Conservation (phyloP, 2,797 vertebrate genomes). For the Diplodus sargus region DNA sequence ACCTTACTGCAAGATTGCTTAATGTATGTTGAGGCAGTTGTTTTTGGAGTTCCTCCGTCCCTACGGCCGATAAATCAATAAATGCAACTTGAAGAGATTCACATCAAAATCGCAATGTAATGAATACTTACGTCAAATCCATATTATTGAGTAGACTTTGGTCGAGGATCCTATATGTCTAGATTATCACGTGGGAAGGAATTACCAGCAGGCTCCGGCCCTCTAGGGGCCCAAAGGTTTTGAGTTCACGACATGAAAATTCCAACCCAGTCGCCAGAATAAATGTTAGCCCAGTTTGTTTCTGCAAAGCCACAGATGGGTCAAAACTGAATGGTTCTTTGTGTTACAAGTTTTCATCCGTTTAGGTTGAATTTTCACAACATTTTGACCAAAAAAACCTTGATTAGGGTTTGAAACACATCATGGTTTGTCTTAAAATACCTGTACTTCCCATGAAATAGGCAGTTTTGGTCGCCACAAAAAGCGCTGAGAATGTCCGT, state of each 20-base stretch:
- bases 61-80: background rate
- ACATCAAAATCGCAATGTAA: conserved; percentile 6
- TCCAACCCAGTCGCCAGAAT: too few relatives aligned
- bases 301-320: too few relatives aligned
- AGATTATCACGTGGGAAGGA: conserved; percentile 8
- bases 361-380: too few relatives aligned
- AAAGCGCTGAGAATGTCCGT: too few relatives aligned
- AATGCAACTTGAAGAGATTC: conserved; percentile 7
- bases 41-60: background rate
- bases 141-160: conserved; percentile 4
- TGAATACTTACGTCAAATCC: conserved; percentile 8
- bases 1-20: background rate
- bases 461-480: too few relatives aligned
- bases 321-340: too few relatives aligned
- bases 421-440: too few relatives aligned
- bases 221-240: background rate
- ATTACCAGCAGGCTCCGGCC: background rate
- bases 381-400: too few relatives aligned
- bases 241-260: background rate
- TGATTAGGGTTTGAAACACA: too few relatives aligned
- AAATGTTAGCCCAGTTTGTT: too few relatives aligned
- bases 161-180: background rate
- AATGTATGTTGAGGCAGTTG: background rate
- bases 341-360: too few relatives aligned
- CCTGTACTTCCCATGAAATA: too few relatives aligned